Evolutionary conservation across 2,113 vertebrate genomes (phyloP), one percentile per base, ranked within the genome.

Genomic region (Anser brachyrhynchus): DNA sequence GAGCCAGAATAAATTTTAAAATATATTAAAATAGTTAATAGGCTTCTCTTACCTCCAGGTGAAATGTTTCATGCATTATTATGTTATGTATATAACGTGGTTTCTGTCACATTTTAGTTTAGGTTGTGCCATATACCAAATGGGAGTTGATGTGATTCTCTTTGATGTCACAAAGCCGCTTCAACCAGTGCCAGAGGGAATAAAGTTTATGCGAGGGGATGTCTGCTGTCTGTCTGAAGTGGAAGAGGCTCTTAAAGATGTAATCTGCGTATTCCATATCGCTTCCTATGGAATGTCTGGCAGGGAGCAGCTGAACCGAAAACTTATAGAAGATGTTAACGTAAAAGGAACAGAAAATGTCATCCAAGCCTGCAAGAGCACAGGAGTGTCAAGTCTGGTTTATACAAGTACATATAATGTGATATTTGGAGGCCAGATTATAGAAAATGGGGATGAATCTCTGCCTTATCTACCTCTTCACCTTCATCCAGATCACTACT

Each of bases 251-350:
- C 67, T 99, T 31, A 57, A 71, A 33, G 98, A 97, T 6, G 96
- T 98, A 26, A 97, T 98, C 65, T 99, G 99, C 1, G 98, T 99
- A 10, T 99, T 99, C 97, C 99, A 99, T 77, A 83, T 98, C 0
- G 99, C 99, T 58, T 99, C 99, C 43, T 99, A 99, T 5, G 99
- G 99, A 54, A 99, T 99, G 99, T 99, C 99, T 1, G 99, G 99
- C 71, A 97, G 98, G 84, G 99, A 99, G 95, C 99, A 99, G 80
- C 98, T 99, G 76, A 98, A 99, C 90, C 85, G n/a, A 23, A 96
- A 93, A 35, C 97, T 97, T 39, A 99, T 99, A 4, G 98, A 99
- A 94, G 98, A 98, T 5, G 98, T 99, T 87, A 99, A 99, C 0
- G 94, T 99, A 18, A 92, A 96, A 29, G 99, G 99, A 44, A 99